phyloP scores from a whole-genome alignment of 1,140 invertebrate genomes.

The Monomorium pharaonis region DNA sequence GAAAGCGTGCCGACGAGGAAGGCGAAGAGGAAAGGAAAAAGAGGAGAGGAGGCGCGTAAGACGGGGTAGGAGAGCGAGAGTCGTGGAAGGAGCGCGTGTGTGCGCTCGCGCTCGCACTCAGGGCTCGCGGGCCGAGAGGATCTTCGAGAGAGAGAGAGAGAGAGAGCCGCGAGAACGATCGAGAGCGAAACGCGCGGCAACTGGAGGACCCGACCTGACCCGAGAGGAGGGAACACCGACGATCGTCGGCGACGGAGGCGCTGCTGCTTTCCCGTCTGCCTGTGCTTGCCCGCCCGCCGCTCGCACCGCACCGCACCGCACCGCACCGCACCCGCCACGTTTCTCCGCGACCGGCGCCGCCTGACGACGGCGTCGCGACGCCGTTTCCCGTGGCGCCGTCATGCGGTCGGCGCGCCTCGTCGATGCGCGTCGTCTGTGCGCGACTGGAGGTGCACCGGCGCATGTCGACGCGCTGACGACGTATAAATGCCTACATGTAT shows the following conservation, averaged over 20 bases:
- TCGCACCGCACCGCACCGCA: neutral
- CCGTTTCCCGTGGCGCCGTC: constrained; percentile 72
- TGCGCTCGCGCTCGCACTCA: neutral
- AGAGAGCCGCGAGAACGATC: neutral
- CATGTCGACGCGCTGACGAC: neutral
- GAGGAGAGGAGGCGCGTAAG: neutral
- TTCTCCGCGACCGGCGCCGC: constrained; percentile 70
- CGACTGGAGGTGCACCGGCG: neutral
- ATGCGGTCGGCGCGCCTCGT: constrained; percentile 55
- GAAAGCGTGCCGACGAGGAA: neutral
- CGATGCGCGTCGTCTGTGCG: constrained; percentile 26
- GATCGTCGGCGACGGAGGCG: constrained; percentile 28
- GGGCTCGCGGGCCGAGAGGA: neutral
- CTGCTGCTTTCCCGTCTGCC: constrained; percentile 40
- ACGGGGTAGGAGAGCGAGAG: constrained; percentile 3
- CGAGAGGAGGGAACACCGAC: constrained; percentile 2
- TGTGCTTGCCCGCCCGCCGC: neutral
- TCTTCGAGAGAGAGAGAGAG: no score
- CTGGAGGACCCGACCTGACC: neutral
- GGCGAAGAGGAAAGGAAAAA: neutral
- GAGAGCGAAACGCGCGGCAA: constrained; percentile 25
- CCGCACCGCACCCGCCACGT: constrained; percentile 47
- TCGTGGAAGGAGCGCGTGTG: neutral
- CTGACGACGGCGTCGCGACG: constrained; percentile 76
- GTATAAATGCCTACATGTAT: neutral